Conservation (phyloP, 2,797 vertebrate genomes). For the Sarcoramphus papa region DNA sequence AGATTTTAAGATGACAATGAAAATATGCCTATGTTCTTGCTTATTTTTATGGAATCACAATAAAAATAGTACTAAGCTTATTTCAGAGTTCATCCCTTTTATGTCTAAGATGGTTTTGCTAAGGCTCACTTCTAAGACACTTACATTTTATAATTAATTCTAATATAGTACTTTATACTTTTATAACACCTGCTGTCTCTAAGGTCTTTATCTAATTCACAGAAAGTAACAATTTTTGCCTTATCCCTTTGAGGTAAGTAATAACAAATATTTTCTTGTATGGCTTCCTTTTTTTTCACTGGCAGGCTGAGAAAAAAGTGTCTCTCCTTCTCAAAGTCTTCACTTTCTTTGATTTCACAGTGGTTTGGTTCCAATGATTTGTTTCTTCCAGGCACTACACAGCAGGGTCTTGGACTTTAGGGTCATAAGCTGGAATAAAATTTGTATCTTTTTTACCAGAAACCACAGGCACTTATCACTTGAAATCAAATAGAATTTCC, state of each 20-base stretch:
- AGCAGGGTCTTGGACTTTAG: not conserved
- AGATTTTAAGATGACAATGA: not conserved
- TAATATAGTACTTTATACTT: not conserved
- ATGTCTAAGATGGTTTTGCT: not conserved
- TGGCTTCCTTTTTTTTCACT: not conserved
- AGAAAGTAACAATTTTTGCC: not conserved
- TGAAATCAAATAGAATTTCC: not conserved
- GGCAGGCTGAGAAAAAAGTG: not conserved
- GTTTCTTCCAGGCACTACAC: not conserved
- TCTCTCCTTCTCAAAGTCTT: not conserved
- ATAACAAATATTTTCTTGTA: not conserved
- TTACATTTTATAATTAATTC: not conserved
- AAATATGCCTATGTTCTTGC: not conserved
- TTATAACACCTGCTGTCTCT: not conserved
- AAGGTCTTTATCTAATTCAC: not conserved
- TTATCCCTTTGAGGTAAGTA: not conserved
- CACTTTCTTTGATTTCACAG: not conserved
- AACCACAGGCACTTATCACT: not conserved
- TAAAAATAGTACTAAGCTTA: not conserved
- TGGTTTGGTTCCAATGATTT: not conserved
- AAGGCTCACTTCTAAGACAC: not conserved
- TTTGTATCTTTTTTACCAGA: not conserved
- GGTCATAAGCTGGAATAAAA: not conserved
- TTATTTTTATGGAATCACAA: not conserved
- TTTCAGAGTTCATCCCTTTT: not conserved